Base-by-base conservation (phyloP, 92 coral and sea anemone genomes). In the Actinostola sp. region DNA sequence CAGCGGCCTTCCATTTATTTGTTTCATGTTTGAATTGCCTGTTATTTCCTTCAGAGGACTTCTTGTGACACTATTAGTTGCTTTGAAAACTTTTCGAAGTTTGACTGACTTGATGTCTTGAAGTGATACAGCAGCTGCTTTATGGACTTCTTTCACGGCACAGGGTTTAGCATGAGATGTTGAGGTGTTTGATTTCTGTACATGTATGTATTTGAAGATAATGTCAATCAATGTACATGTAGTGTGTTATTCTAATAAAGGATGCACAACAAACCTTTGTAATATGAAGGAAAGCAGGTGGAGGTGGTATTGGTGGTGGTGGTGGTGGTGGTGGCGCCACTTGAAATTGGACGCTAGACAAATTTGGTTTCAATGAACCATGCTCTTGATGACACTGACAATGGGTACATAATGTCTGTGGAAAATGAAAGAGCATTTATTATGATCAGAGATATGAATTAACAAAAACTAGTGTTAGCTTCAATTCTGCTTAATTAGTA, bases 51-150 rank as follows among this genome's bases (percentile, higher is more conserved):
- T 71, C 55, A 71, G 23, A 12, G 65, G 57, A 30, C 32, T 43
- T 31, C 77, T 68, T 45, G 46, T n/a, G n/a, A n/a, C n/a, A n/a
- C n/a, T n/a, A n/a, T 52, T 33, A 16, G 48, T 54, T 54, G 38
- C 59, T 39, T 34, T 49, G 42, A 71, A 63, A 23, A 76, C 84
- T 27, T 73, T 85, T 35, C 79, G 72, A 24, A 94, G 76, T 75
- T 91, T 94, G 43, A 94, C 89, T 71, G 77, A 88, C 67, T 70
- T 84, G 56, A 94, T 87, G 11, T 91, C 94, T 1, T 86, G 95
- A 53, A 94, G 85, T 30, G 97, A 86, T 45, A 93, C 88, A 8
- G 63, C 42, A n/a, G 48, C 59, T 0, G 72, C 27, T 17, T 51
- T 34, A 71, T 35, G 44, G 19, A 13, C 20, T 44, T 24, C 72